Evolutionary conservation across 2,113 vertebrate genomes (phyloP), one percentile per base, ranked within the genome.

Genomic region (Dendrocopos noguchii): DNA sequence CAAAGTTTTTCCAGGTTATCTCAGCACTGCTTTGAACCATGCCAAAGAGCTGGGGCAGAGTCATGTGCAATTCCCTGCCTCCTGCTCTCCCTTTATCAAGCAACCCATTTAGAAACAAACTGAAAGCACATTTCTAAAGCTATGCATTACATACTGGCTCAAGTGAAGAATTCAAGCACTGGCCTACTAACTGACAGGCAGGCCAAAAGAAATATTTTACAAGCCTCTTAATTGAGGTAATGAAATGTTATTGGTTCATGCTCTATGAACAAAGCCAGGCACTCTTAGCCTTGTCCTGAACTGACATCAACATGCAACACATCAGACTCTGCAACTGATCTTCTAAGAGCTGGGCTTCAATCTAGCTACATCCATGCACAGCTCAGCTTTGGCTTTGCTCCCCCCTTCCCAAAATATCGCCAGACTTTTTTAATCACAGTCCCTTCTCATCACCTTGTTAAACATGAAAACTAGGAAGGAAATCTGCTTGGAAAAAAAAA

Each of bases 181-280:
- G 34, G 87, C 55, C 88, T 80, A 72, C 28, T 25, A 67, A 52
- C 60, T 63, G 72, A 85, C 52, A 90, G 56, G 36, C 42, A 78
- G 44, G 73, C 73, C 90, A 75, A 91, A 67, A 85, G 75, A 91
- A 89, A 59, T 80, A 73, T 63, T 84, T 87, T n/a, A 73, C 75
- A 84, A 91, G 46, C 7, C n/a, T 79, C 44, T 83, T 80, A 91
- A 87, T 7, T 83, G 90, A 92, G 52, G 60, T 93, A 92, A 93
- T 77, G 42, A 89, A 95, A 70, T 74, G 77, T 56, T 80, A 94
- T 60, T 80, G 61, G 61, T 80, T 83, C 42, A 57, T 34, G 90
- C n/a, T 46, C 56, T 66, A 28, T 11, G 42, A 87, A 90, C 64
- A 68, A 85, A 91, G 79, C 44, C 64, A 90, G 60, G 70, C 24